Base-by-base conservation (phyloP, 2,797 vertebrate species). In the Coreius guichenoti region DNA sequence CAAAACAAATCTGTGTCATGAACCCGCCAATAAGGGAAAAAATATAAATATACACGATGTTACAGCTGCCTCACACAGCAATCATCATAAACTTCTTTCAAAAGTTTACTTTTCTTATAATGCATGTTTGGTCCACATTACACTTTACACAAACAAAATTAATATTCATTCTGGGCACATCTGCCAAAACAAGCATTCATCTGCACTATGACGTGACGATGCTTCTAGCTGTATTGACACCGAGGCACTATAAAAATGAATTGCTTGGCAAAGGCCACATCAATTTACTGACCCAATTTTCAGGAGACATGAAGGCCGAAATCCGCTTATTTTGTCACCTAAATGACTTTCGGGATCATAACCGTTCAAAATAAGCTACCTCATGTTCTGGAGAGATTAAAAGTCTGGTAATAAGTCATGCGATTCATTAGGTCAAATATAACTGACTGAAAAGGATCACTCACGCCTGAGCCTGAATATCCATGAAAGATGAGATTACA, bases 241-340 rank as follows among this genome's bases (percentile, higher is more conserved):
- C 26, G 39, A 54, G 87, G 90, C 90, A 16, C 72, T 43, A 79
- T 63, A 82, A 83, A 94, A 92, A 93, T 90, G 68, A 91, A 94
- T 92, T 91, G 89, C 89, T 90, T 91, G 87, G 86, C 83, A 87
- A 80, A 88, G 83, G 29, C 79, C 74, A 91, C 90, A 92, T 88
- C 88, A 90, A 93, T 92, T 93, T 92, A 94, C 90, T 94, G 93
- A 94, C 91, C 92, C 87, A 91, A 90, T 94, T 94, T 91, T 51
- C 84, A 67, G 80, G 47, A 58, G 89, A 88, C 54, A 87, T 84
- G 87, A 89, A 89, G 88, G 86, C 89, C 84, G 75, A 90, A 94
- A 93, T 93, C 88, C 87, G 90, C 87, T 81, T 90, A 86, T 88
- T 87, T 90, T 63, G 86, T 87, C 47, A 84, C 88, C 17, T 86